Evolutionary conservation across 1,140 invertebrate genomes (phyloP).

Genomic region (Acromyrmex charruanus): DNA sequence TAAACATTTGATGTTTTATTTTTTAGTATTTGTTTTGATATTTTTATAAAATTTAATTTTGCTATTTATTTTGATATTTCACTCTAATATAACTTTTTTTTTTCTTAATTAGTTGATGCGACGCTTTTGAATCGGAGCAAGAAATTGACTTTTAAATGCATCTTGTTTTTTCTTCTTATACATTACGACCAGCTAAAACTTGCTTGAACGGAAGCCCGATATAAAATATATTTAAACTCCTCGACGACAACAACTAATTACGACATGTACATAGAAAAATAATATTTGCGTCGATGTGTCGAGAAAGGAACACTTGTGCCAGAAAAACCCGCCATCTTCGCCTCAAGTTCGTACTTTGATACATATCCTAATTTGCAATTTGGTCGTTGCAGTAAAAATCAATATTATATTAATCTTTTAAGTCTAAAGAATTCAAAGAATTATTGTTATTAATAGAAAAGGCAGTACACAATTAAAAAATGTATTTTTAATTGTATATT

Average conservation of each 20-base stretch:
- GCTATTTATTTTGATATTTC: constrained; percentile 7
- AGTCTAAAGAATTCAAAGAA: not conserved
- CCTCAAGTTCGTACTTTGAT: constrained; percentile 19
- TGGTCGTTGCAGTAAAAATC: not conserved
- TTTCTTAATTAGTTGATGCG: not conserved
- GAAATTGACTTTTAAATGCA: not conserved
- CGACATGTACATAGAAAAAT: constrained; percentile 69
- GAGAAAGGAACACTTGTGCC: constrained; percentile 70
- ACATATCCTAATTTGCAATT: not conserved
- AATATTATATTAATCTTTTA: not conserved
- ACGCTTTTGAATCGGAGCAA: not conserved
- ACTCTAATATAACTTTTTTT: not conserved
- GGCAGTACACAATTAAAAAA: not conserved
- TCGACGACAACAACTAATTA: constrained; percentile 32
- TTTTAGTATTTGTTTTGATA: constrained; percentile 1
- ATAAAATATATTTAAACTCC: constrained; percentile 46
- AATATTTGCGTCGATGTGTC: constrained; percentile 66
- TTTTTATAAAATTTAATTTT: constrained; percentile 20
- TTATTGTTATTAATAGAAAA: not conserved
- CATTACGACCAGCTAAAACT: constrained; percentile 39
- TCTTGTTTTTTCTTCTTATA: not conserved
- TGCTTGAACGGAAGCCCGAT: constrained; percentile 69
- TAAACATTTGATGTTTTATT: not conserved
- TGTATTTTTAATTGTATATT: not conserved
- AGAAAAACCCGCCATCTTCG: constrained; percentile 58